Conservation (phyloP, 2,113 vertebrate genomes). For the Gambusia holbrooki region DNA sequence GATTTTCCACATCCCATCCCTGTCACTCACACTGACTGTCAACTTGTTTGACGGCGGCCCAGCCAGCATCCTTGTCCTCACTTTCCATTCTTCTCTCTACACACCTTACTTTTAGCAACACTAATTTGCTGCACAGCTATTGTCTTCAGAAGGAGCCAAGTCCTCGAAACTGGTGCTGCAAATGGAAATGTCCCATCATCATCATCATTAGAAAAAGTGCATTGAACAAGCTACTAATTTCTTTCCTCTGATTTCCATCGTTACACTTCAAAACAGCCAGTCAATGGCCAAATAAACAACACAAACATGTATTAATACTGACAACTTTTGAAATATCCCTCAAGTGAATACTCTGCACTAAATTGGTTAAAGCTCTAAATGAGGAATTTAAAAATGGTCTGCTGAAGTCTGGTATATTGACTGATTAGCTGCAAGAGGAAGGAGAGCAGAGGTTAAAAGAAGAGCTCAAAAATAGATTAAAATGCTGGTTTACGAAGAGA, state of each 20-base stretch:
- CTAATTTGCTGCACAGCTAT: conserved; percentile 44
- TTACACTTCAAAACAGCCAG: conserved; percentile 66
- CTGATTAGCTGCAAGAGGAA: conserved; percentile 45
- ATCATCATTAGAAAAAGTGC: conserved; percentile 69
- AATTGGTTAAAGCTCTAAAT: conserved; percentile 59
- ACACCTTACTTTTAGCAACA: conserved; percentile 18
- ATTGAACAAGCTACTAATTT: conserved; percentile 74
- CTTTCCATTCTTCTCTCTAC: conserved; percentile 18
- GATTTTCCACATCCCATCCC: conserved; percentile 15
- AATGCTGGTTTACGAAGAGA: conserved; percentile 48
- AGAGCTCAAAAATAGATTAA: conserved; percentile 47
- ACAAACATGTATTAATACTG: conserved; percentile 75
- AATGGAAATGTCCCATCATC: conserved; percentile 67
- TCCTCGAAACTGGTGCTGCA: conserved; percentile 25
- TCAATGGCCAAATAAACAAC: conserved; percentile 74
- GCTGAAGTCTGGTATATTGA: conserved; percentile 40
- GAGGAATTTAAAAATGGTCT: conserved; percentile 49
- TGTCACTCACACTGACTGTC: conserved; percentile 21
- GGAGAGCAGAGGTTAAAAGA: conserved; percentile 32
- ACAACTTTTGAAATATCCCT: conserved; percentile 59
- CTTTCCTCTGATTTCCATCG: conserved; percentile 63
- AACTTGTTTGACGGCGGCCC: conserved; percentile 44
- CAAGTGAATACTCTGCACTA: conserved; percentile 59
- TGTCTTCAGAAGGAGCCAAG: conserved; percentile 8
- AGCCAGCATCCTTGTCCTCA: conserved; percentile 52